Base-by-base conservation (phyloP, 2,113 vertebrate species). In the Anhinga rufa region DNA sequence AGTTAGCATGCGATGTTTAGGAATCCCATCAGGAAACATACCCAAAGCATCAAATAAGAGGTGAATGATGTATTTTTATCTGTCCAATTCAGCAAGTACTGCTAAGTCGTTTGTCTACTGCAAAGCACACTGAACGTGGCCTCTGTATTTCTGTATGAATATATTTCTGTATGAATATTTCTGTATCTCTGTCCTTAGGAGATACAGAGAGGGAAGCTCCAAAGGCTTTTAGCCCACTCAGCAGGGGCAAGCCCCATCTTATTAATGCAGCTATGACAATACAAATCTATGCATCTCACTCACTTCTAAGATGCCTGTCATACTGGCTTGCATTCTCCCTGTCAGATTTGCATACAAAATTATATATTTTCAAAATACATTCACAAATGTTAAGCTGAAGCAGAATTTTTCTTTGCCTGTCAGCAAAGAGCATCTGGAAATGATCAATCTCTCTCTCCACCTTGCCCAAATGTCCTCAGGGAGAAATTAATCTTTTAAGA, bases 341-440 rank as follows among this genome's bases (percentile, higher is more conserved):
- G 48, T 32, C 52, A 76, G 9, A 26, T 75, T 64, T 79, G 28
- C 52, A 57, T 44, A 61, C 40, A 64, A 86, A 78, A 64, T 60
- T 65, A 4, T 26, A 0, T 52, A 20, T 48, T 58, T 89, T 52
- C 44, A 0, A 86, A 84, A 80, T 44, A 65, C 8, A 82, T 44
- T 94, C 52, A 84, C 34, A 68, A 79, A 58, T 8, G 4, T 82
- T 79, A 82, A 86, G 61, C 83, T 16, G 6, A 86, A 91, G 61
- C 48, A 87, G 57, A 90, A 46, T 75, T 94, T 79, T 88, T 88
- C 26, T 84, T 70, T 86, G 88, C 65, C 86, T 91, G 49, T 89
- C 80, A 84, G 61, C 69, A 76, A 93, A 88, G 57, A 91, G 85
- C 83, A 95, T 82, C 88, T 95, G 95, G 77, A 84, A 93, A 89